These are phyloP conservation scores for Babyrousa celebensis DNA, from an alignment of 2,797 vertebrate genomes.

Conservation along the genomic window DNA sequence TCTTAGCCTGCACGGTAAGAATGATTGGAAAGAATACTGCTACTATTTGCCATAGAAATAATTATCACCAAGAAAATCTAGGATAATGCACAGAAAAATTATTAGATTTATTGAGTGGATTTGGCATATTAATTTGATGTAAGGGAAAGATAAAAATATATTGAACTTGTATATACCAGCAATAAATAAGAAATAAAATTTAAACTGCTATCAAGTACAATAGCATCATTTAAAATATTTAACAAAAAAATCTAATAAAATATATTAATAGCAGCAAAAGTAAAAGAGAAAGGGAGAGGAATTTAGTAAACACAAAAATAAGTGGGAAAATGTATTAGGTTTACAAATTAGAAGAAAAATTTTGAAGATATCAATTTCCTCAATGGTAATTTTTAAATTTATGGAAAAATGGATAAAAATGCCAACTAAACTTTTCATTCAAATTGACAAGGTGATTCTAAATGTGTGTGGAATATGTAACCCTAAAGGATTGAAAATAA, in stretches of 20 bases:
- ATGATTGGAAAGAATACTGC: background rate
- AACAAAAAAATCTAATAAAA: background rate
- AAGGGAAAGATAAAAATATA: background rate
- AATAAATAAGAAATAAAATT: constrained; percentile 20
- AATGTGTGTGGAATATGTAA: background rate
- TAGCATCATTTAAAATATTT: background rate
- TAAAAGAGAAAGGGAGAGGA: background rate
- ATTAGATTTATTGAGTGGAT: background rate
- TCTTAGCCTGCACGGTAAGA: background rate
- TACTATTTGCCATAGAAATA: background rate
- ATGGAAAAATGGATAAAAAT: background rate
- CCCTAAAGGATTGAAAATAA: background rate
- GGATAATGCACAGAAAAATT: background rate
- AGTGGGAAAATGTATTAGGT: background rate
- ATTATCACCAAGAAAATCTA: background rate
- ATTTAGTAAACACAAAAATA: background rate
- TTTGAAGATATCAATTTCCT: background rate
- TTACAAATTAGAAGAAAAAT: background rate
- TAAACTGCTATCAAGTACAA: background rate
- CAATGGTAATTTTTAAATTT: background rate
- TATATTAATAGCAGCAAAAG: background rate
- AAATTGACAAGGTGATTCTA: background rate
- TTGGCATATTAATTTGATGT: background rate
- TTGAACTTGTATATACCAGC: background rate
- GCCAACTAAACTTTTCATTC: background rate